These are phyloP conservation scores for Cygnus atratus DNA, from an alignment of 2,113 vertebrate genomes.

Conservation along the genomic window DNA sequence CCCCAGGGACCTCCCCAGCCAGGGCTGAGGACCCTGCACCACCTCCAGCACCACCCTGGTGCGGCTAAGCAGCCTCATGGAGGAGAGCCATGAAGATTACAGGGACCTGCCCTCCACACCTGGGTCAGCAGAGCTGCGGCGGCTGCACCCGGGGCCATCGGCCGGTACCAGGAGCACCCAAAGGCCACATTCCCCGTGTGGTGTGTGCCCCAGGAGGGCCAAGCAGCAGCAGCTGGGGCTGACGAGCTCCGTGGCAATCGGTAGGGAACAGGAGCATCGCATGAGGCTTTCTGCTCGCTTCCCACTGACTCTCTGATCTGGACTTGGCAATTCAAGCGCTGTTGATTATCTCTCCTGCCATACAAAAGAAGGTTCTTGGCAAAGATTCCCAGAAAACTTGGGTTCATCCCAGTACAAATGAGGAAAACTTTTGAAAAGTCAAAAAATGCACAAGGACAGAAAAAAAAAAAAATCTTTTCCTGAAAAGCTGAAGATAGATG, in stretches of 20 bases:
- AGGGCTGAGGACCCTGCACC: fast-evolving
- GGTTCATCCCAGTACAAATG: not conserved
- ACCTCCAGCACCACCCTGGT: not conserved
- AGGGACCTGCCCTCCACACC: not conserved
- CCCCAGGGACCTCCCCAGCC: not conserved
- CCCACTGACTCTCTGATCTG: not conserved
- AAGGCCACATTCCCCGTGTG: not conserved
- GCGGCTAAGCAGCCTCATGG: fast-evolving
- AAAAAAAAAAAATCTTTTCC: not conserved
- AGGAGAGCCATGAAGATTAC: not conserved
- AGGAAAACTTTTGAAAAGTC: constrained; percentile 17
- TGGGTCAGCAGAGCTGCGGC: fast-evolving
- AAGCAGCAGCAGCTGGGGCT: not conserved
- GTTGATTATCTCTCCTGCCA: not conserved
- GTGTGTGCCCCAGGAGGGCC: not conserved
- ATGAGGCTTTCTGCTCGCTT: not conserved
- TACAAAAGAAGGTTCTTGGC: not conserved
- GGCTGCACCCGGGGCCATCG: not conserved
- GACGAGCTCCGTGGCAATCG: fast-evolving
- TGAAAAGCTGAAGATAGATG: not conserved
- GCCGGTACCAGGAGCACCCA: not conserved
- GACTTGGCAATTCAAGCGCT: not conserved
- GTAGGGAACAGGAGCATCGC: not conserved
- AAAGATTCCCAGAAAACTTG: not conserved
- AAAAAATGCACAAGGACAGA: not conserved